phyloP scores from a whole-genome alignment of 2,888 invertebrate genomes.

The Brachyopa scutellaris region DNA sequence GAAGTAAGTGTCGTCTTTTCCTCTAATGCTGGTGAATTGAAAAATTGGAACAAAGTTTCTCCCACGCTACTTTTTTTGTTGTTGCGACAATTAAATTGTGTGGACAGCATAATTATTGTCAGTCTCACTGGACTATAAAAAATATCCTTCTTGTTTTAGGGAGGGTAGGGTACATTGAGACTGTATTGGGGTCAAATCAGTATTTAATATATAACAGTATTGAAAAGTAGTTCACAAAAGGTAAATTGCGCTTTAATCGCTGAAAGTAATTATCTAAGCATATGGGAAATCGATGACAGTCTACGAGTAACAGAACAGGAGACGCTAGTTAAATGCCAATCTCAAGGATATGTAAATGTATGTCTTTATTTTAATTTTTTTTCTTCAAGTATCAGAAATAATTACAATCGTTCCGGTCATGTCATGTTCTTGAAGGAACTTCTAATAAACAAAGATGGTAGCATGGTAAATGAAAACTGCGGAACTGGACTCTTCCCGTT shows the following conservation, averaged over 20 bases:
- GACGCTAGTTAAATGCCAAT: neutral
- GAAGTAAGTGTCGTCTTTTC: neutral
- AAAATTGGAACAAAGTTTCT: constrained; percentile 26
- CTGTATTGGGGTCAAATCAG: constrained; percentile 28
- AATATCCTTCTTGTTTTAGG: neutral
- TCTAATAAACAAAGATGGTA: neutral
- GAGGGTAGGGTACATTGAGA: neutral
- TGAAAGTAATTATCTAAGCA: constrained; percentile 6
- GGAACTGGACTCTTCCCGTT: neutral
- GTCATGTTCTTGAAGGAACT: neutral
- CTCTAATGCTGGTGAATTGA: neutral
- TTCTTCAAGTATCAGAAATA: constrained; percentile 21
- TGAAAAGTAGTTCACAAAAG: neutral
- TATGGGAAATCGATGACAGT: neutral
- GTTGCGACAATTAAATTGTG: constrained; percentile 33
- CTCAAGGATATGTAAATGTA: neutral
- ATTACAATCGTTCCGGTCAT: neutral
- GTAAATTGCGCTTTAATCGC: neutral
- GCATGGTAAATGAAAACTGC: neutral
- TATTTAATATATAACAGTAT: constrained; percentile 12
- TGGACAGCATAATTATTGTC: constrained; percentile 27
- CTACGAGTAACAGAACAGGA: too few relatives aligned
- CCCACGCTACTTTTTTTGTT: neutral
- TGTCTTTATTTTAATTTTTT: too few relatives aligned
- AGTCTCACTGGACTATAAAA: neutral